Evolutionary conservation across 2,888 invertebrate genomes (phyloP), one percentile per base, ranked within the genome.

Genomic region (Hecatera dysodea): DNA sequence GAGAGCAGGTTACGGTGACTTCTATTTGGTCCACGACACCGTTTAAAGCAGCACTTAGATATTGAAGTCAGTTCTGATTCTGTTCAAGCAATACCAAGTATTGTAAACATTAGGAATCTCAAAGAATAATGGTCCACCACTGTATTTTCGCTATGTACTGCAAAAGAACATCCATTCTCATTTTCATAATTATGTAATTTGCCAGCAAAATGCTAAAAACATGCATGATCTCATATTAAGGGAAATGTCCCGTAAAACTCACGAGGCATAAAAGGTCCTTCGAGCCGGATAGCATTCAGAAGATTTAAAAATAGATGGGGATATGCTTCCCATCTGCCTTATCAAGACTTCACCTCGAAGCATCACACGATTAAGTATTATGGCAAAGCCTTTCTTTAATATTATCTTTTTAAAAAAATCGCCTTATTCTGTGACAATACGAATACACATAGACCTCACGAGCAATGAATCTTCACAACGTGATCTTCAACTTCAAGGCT

Each of bases 391-490:
- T 39, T 36, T 39, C n/a, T 55, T 75, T 46, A 50, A 63, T 52
- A 52, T 61, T 57, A 33, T 33, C 39, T 39, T 72, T 48, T 17
- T 17, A 56, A 60, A 42, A 29, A 27, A 56, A 24, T 50, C 33
- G 62, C 33, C 46, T 56, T 69, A 53, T 48, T 29, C 19, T 27
- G 22, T 48, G 76, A 80, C 69, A 69, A 2, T n/a, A 24, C 22
- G 15, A 68, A 68, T 61, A 75, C 62, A 65, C 39, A 67, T 48
- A 52, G 42, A 46, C 70, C 44, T 46, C 33, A 53, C 33, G 39
- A 29, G 80, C 59, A 44, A 78, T 80, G 46, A 70, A 78, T 80
- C 81, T 80, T 61, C 36, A 11, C 48, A 61, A 70, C 55, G 67
- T 80, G 69, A 80, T 69, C 63, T 61, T 67, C 12, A 46, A 64